Percentiles rank a stretch among this genome's conserved stretches.
These are phyloP conservation scores for Phaethon lepturus DNA, from an alignment of 2,113 vertebrate genomes.

Conservation along the genomic window DNA sequence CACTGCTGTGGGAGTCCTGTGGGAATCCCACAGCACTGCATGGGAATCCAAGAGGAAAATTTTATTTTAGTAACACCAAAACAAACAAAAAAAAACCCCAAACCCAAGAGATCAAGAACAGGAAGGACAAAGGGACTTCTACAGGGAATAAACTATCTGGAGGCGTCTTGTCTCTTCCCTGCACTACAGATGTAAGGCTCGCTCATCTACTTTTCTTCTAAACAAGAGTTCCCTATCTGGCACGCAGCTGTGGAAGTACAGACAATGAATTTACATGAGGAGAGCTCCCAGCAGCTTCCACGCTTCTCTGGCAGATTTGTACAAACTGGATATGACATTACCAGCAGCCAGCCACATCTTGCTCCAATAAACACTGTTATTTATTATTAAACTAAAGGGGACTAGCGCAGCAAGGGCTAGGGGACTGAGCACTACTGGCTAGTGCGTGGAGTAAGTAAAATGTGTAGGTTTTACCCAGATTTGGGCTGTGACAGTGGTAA, in stretches of 20 bases:
- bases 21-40: not conserved
- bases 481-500: not conserved
- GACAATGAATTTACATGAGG: conserved; percentile 29
- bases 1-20: not conserved
- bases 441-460: not conserved
- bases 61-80: not conserved
- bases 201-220: not conserved
- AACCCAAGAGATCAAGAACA: not conserved
- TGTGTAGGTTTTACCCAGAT: not conserved
- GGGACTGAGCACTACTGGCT: not conserved
- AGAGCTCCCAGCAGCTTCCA: conserved; percentile 29
- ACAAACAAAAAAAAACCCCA: not conserved
- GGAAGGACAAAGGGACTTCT: not conserved
- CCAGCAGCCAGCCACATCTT: conserved; percentile 41
- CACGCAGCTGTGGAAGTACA: not conserved
- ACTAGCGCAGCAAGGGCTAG: not conserved
- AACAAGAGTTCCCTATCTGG: not conserved
- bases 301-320: conserved; percentile 2
- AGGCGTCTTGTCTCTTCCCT: not conserved
- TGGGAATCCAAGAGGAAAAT: not conserved
- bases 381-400: not conserved
- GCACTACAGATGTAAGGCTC: not conserved
- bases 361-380: conserved; percentile 25
- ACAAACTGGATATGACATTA: conserved; percentile 37
- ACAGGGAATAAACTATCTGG: not conserved